phyloP scores from a whole-genome alignment of 1,140 invertebrate genomes.

The Drosophila sucinea region DNA sequence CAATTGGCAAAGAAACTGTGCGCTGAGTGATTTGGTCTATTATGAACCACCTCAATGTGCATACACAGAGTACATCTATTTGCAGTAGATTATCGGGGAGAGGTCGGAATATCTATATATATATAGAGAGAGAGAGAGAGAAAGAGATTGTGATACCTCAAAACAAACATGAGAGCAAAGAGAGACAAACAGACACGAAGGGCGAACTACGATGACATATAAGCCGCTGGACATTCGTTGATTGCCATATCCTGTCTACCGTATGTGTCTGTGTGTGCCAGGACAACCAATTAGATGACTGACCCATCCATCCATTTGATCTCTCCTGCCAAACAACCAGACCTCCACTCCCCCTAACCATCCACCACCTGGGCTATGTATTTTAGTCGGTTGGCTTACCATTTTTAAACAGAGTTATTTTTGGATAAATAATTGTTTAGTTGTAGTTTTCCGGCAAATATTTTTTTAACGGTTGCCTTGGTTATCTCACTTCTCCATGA shows the following conservation, averaged over 20 bases:
- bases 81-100: background rate
- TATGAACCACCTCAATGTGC: background rate
- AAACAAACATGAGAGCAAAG: slow-evolving; percentile 55
- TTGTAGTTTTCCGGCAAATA: background rate
- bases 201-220: slow-evolving; percentile 29
- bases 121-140: background rate
- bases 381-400: slow-evolving; percentile 2
- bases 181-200: slow-evolving; percentile 16
- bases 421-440: slow-evolving; percentile 8
- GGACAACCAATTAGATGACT: slow-evolving; percentile 72
- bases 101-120: background rate
- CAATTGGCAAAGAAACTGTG: too few relatives aligned
- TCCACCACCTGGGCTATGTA: background rate
- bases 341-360: background rate
- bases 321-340: slow-evolving; percentile 22
- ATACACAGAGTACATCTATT: background rate
- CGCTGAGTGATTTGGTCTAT: background rate
- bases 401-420: slow-evolving; percentile 4
- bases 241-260: slow-evolving; percentile 63
- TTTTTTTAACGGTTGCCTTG: background rate
- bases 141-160: slow-evolving; percentile 23
- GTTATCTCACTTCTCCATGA: background rate
- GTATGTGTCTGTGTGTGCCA: slow-evolving; percentile 31
- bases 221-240: slow-evolving; percentile 76
- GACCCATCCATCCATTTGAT: slow-evolving; percentile 9